Evolutionary conservation across 2,113 vertebrate genomes (phyloP), one percentile per base, ranked within the genome.

Genomic region (Sula dactylatra): DNA sequence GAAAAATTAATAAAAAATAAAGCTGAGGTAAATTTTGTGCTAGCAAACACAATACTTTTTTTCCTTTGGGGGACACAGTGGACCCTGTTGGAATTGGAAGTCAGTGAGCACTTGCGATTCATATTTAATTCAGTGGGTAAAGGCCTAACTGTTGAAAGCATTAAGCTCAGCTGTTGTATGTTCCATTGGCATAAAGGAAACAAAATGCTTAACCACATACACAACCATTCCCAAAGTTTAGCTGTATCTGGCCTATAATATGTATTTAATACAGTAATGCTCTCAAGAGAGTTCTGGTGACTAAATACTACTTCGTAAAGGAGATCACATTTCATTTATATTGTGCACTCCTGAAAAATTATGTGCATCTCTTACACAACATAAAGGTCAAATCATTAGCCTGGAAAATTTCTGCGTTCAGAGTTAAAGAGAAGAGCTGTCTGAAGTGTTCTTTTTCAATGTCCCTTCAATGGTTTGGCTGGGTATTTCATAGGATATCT

Each of bases 341-440:
- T 20, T 62, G 84, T 82, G 81, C 58, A 38, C 83, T 96, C 70
- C 49, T 91, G 94, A 94, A 93, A 96, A 94, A 91, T 82, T 84
- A 93, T 73, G 49, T 61, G 70, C 77, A 85, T 83, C 78, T 85
- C 62, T 56, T 79, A 56, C 32, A 76, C 82, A 93, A 86, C 69
- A 80, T 45, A 92, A 94, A 94, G 93, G 91, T 95, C 86, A 97
- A 91, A 84, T 92, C 89, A 59, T 90, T 87, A 96, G 86, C 81
- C 86, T 89, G 83, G 84, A 72, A 93, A 91, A 89, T 62, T 82
- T 73, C 88, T 87, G 58, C 72, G 79, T 92, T 91, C 82, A n/a
- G 54, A 87, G 78, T 32, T 9, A 44, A 44, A 67, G 40, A 71
- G 72, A 73, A 79, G 52, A 94, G 54, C 36, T 94, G 69, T 73